Percentiles rank a stretch among this genome's conserved stretches.
phyloP scores from a whole-genome alignment of 1,140 invertebrate species.

The Drosophila yakuba region DNA sequence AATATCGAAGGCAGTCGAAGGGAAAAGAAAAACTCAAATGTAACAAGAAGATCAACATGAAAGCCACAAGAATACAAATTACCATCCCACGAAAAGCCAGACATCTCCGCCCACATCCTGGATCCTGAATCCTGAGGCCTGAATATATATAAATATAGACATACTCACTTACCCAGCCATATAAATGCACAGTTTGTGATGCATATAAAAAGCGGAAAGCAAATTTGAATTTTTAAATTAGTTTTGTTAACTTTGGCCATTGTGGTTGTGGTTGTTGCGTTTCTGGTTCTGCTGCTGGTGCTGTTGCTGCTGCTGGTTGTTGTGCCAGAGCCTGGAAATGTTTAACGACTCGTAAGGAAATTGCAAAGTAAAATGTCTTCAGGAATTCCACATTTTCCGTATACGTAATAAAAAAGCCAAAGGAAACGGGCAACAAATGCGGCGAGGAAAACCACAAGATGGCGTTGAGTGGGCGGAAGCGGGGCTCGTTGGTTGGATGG shows the following conservation, averaged over 20 bases:
- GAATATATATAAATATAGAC: background rate
- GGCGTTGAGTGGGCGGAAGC: conserved; percentile 47
- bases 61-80: conserved; percentile 80
- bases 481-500: background rate
- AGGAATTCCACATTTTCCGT: conserved; percentile 80
- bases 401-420: conserved; percentile 81
- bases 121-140: conserved; percentile 1
- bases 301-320: background rate
- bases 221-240: conserved; percentile 84
- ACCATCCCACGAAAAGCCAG: conserved; percentile 60
- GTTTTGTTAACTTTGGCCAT: conserved; percentile 81
- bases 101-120: conserved; percentile 38
- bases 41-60: conserved; percentile 78
- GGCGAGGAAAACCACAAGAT: conserved; percentile 71
- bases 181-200: conserved; percentile 79
- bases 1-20: conserved; percentile 21
- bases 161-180: conserved; percentile 52
- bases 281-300: too few relatives aligned
- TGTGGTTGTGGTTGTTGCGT: conserved; percentile 24
- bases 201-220: conserved; percentile 82
- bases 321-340: conserved; percentile 73
- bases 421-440: conserved; percentile 47
- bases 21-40: conserved; percentile 46
- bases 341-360: conserved; percentile 83
- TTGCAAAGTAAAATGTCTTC: conserved; percentile 83